Conservation (phyloP, 2,888 invertebrate genomes). For the Pollenia griseotomentosa region DNA sequence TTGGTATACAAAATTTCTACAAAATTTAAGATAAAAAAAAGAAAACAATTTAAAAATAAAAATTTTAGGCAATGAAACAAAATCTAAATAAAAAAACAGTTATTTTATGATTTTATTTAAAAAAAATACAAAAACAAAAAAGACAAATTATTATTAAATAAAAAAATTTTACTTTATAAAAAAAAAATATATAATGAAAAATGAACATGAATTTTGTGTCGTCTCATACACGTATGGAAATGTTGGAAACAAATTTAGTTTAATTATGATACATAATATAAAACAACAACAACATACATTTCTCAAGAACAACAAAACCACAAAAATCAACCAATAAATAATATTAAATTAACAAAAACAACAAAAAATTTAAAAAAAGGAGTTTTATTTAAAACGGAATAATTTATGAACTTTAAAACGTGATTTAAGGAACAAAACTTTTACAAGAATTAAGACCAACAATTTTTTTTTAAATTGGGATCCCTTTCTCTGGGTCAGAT, state of each 20-base stretch:
- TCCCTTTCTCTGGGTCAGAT: no score
- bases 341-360: slow-evolving; percentile 63
- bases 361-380: slow-evolving; percentile 44
- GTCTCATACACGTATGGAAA: slow-evolving; percentile 63
- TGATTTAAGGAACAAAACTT: no score
- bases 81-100: slow-evolving; percentile 50
- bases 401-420: not conserved
- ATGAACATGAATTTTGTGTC: slow-evolving; percentile 41
- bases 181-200: slow-evolving; percentile 21
- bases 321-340: slow-evolving; percentile 58
- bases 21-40: slow-evolving; percentile 59
- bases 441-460: no score
- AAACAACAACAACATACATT: slow-evolving; percentile 58
- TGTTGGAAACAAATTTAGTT: slow-evolving; percentile 61
- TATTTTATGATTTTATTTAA: slow-evolving; percentile 64
- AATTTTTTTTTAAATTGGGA: no score
- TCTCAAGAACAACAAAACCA: slow-evolving; percentile 59
- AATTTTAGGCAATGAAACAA: slow-evolving; percentile 70
- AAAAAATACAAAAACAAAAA: slow-evolving; percentile 34
- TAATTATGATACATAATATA: slow-evolving; percentile 65
- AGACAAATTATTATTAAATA: slow-evolving; percentile 55
- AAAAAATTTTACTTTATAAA: slow-evolving; percentile 66
- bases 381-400: slow-evolving; percentile 30
- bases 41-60: slow-evolving; percentile 56
- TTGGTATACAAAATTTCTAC: slow-evolving; percentile 73